Evolutionary conservation across 64 coral and sea anemone genomes (phyloP).

Genomic region (Montipora cactus): DNA sequence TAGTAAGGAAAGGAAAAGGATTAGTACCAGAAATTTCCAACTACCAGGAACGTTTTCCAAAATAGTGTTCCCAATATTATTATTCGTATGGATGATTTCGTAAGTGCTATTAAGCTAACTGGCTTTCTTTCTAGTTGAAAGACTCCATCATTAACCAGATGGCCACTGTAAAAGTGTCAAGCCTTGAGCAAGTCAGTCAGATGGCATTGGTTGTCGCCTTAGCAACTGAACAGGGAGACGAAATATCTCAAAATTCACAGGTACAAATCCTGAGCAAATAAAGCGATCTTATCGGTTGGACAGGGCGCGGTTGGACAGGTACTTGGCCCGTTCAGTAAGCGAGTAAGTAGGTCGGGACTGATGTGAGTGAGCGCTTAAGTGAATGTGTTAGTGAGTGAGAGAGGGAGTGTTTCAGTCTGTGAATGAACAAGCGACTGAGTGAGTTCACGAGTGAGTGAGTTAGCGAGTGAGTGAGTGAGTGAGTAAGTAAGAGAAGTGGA

Average conservation of each 20-base stretch:
- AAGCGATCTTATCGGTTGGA: neutral
- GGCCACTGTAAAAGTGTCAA: conserved; percentile 79
- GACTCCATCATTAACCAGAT: conserved; percentile 87
- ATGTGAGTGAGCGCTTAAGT: too few species aligned
- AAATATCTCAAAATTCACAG: conserved; percentile 90
- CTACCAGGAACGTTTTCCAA: too few species aligned
- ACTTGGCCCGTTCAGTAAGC: neutral
- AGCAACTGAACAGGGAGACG: conserved; percentile 87
- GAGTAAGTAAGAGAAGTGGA: too few species aligned
- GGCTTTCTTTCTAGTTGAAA: conserved; percentile 61
- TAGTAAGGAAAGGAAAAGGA: too few species aligned
- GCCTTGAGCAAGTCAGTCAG: conserved; percentile 88
- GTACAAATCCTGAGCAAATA: neutral
- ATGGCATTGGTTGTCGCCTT: conserved; percentile 83
- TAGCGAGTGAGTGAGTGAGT: neutral
- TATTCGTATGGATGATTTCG: too few species aligned
- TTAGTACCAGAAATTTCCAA: too few species aligned
- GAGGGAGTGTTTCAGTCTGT: too few species aligned
- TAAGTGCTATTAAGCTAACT: too few species aligned
- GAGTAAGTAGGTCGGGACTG: too few species aligned
- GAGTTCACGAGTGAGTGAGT: neutral
- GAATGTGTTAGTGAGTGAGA: too few species aligned
- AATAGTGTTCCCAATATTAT: too few species aligned
- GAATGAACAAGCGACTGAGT: neutral
- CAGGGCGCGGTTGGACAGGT: neutral